phyloP scores from a whole-genome alignment of 92 coral and sea anemone species.

The Montipora capitata region DNA sequence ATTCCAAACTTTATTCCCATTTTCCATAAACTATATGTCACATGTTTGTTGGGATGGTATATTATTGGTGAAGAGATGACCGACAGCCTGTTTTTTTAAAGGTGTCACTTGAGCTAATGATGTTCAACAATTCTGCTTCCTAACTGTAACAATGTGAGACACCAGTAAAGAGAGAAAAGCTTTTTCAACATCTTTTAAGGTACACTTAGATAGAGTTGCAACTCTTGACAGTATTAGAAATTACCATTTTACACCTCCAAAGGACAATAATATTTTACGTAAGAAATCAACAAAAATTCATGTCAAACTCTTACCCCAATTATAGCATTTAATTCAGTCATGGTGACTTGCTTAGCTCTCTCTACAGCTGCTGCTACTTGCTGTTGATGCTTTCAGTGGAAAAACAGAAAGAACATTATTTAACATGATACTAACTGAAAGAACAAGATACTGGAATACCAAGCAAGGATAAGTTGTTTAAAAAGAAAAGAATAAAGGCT shows the following conservation, averaged over 20 bases:
- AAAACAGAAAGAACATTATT: not conserved
- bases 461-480: not conserved
- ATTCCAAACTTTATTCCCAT: no score
- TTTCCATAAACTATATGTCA: no score
- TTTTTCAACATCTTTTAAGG: no score
- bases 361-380: slow-evolving; percentile 99
- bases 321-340: slow-evolving; percentile 98
- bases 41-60: no score
- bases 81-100: no score
- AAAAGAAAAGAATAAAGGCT: not conserved
- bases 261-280: no score
- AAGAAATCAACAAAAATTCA: not conserved
- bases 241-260: not conserved
- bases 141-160: no score
- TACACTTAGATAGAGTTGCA: no score
- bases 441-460: slow-evolving; percentile 1
- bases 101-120: no score
- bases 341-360: slow-evolving; percentile 98
- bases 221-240: not conserved
- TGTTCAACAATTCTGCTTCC: no score
- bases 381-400: slow-evolving; percentile 93
- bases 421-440: slow-evolving; percentile 19
- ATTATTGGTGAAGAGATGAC: no score
- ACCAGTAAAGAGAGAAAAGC: no score
- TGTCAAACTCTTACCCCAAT: slow-evolving; percentile 89